A percentile compares a stretch with the other conserved stretches of the same genome.
phyloP scores from a whole-genome alignment of 2,113 vertebrate genomes.

The Athene cunicularia region DNA sequence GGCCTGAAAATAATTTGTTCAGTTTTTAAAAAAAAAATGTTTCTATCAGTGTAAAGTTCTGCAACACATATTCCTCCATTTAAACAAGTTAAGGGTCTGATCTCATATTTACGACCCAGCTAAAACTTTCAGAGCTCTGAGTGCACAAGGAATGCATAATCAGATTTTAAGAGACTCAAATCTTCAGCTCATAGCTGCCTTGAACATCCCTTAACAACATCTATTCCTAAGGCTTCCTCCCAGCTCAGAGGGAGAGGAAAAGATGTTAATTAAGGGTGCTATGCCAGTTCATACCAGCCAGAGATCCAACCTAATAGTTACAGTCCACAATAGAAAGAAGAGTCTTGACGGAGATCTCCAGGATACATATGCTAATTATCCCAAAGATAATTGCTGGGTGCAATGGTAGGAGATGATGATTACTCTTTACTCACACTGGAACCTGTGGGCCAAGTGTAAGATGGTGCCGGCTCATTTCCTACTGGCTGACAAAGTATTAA shows the following conservation, averaged over 20 bases:
- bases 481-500: background rate
- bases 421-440: slow-evolving; percentile 1
- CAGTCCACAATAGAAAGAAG: slow-evolving; percentile 13
- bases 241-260: background rate
- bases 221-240: slow-evolving; percentile 20
- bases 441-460: background rate
- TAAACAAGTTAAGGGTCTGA: background rate
- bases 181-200: slow-evolving; percentile 1
- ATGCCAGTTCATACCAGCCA: background rate
- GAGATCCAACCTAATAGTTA: slow-evolving; percentile 18
- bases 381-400: slow-evolving; percentile 13
- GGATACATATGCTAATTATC: slow-evolving; percentile 30
- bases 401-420: background rate
- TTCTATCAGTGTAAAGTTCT: background rate
- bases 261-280: slow-evolving; percentile 46
- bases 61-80: background rate
- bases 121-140: slow-evolving; percentile 6
- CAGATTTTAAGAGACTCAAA: background rate
- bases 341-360: slow-evolving; percentile 11
- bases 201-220: slow-evolving; percentile 28
- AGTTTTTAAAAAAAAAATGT: background rate
- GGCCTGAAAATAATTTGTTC: background rate
- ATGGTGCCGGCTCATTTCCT: background rate
- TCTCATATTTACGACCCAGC: background rate
- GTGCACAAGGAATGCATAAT: background rate